A percentile compares a stretch with the other conserved stretches of the same genome.
Evolutionary conservation across 2,888 invertebrate genomes (phyloP).

Genomic region (Calliopum simillimum): DNA sequence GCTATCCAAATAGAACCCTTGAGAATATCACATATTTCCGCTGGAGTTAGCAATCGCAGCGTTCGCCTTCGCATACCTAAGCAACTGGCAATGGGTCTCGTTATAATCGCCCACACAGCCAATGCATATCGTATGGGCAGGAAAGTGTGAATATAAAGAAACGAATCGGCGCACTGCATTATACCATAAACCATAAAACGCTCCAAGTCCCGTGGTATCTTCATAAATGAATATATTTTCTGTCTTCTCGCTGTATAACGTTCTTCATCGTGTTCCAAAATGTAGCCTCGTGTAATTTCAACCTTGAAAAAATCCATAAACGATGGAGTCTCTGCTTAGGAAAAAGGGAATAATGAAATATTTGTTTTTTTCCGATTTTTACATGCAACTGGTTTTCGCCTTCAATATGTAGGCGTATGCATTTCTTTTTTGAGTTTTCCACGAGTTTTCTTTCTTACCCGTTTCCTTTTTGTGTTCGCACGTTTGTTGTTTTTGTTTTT

Average conservation of each 20-base stretch:
- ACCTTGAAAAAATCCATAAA: conserved; percentile 80
- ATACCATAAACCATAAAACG: conserved; percentile 95
- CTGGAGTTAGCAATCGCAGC: conserved; percentile 79
- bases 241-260: conserved; percentile 93
- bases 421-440: neutral
- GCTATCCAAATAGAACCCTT: conserved; percentile 90
- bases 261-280: conserved; percentile 94
- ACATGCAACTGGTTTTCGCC: conserved; percentile 8
- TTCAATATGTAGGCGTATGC: neutral
- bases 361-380: neutral
- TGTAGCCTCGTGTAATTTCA: conserved; percentile 92
- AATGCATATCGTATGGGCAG: conserved; percentile 91
- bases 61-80: conserved; percentile 73
- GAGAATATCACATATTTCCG: conserved; percentile 95
- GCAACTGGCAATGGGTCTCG: conserved; percentile 79
- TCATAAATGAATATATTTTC: conserved; percentile 96
- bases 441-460: conserved; percentile 38
- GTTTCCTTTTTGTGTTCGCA: conserved; percentile 32
- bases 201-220: conserved; percentile 92
- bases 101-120: conserved; percentile 84
- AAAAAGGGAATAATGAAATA: conserved; percentile 1
- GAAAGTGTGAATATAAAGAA: conserved; percentile 97
- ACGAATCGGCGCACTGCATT: conserved; percentile 96
- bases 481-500: neutral
- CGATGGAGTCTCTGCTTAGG: conserved; percentile 50